Conservation (phyloP, 2,797 vertebrate genomes). For the Sebastes nivosus region DNA sequence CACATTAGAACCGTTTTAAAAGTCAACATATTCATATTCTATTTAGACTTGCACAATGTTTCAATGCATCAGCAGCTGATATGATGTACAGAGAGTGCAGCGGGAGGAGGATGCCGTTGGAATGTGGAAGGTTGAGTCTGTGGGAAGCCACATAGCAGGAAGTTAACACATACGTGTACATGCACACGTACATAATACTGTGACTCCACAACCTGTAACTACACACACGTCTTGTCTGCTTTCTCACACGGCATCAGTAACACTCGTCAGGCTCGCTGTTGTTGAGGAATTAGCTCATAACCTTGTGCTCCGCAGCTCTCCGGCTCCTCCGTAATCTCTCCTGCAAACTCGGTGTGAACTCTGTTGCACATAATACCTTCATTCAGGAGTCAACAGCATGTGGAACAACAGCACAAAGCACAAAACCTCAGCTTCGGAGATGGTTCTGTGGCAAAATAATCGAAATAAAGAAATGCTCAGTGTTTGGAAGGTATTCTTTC, state of each 20-base stretch:
- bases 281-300: constrained; percentile 66
- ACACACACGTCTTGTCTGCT: neutral
- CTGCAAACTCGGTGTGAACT: constrained; percentile 73
- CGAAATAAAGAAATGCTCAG: constrained; percentile 9
- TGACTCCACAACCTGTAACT: neutral
- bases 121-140: constrained; percentile 28
- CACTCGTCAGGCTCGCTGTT: constrained; percentile 12
- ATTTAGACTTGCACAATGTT: neutral
- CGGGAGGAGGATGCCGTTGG: neutral
- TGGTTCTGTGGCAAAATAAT: neutral
- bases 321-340: constrained; percentile 63
- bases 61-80: neutral
- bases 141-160: neutral
- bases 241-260: constrained; percentile 3
- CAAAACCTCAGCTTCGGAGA: constrained; percentile 2
- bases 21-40: constrained; percentile 5
- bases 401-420: constrained; percentile 32
- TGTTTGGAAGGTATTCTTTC: neutral
- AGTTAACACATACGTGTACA: neutral
- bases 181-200: neutral
- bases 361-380: constrained; percentile 57
- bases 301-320: constrained; percentile 43
- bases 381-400: constrained; percentile 48
- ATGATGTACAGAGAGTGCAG: neutral
- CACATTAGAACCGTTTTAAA: neutral